Evolutionary conservation across 2,888 invertebrate species (phyloP), one percentile per base, ranked within the genome.

Genomic region (Fragum fragum): DNA sequence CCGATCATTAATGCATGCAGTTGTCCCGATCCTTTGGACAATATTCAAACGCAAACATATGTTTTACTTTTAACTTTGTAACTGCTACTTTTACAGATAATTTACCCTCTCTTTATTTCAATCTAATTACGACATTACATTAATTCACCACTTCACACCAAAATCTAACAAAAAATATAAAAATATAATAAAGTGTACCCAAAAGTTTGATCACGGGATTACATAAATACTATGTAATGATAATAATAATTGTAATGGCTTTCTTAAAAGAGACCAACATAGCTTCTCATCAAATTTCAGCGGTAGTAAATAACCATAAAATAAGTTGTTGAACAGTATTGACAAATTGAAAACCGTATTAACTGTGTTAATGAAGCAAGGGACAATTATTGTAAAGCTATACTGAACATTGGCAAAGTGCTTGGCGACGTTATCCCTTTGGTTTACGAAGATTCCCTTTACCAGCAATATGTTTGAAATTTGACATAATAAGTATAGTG

Each of bases 301-400:
- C 47, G 47, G 47, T 47, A n/a, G 14, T 47, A 47, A 47, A 47
- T 47, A 47, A 47, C 3, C 14, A 18, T 47, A 47, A 47, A 47
- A 5, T 47, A 47, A 47, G 47, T n/a, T 47, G 14, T 47, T 18
- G n/a, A 47, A 47, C 47, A 47, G 5, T 47, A 47, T 47, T 47
- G 47, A 47, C 47, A 47, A 47, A 47, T 18, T n/a, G 47, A 47
- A 47, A 16, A 47, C 47, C 47, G 32, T 61, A 66, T 66, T 66
- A 66, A 66, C 39, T 26, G 26, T 42, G 66, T 66, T 66, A 66
- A 66, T 66, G 66, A 66, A 42, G 23, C 66, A 66, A 26, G 23
- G 3, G 42, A 42, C 42, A 18, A 66, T 66, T 39, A 66, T 66
- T 42, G 42, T 42, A 66, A 66, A 42, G 11, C 42, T 36, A 61